Conservation (phyloP, 2,888 invertebrate genomes). For the Melinaea menophilus region DNA sequence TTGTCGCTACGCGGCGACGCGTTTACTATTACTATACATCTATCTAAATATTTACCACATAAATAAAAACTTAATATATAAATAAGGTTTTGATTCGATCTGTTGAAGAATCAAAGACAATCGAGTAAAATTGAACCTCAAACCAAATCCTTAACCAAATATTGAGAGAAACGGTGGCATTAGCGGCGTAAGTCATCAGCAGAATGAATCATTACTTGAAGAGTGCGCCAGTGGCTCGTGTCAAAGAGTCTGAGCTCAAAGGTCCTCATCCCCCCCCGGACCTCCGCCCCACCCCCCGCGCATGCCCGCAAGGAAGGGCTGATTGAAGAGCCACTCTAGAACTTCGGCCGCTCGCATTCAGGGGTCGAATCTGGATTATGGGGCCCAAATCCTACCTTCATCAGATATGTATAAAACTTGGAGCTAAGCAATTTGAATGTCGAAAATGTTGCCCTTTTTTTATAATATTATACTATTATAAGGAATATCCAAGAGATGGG, state of each 20-base stretch:
- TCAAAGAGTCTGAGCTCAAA: slow-evolving; percentile 76
- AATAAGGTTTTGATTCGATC: too few relatives aligned
- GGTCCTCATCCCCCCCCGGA: slow-evolving; percentile 55
- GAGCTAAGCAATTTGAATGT: slow-evolving; percentile 59
- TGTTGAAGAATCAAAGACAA: slow-evolving; percentile 15
- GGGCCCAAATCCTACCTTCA: slow-evolving; percentile 75
- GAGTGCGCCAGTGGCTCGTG: slow-evolving; percentile 76
- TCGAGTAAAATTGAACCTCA: slow-evolving; percentile 26
- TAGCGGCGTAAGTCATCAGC: slow-evolving; percentile 76
- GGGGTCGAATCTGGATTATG: slow-evolving; percentile 75
- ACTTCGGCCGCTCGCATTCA: slow-evolving; percentile 75
- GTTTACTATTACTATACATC: slow-evolving; percentile 23
- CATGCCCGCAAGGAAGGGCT: slow-evolving; percentile 68
- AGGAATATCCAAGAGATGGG: slow-evolving; percentile 37
- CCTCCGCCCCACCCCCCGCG: slow-evolving; percentile 43
- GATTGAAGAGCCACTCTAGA: slow-evolving; percentile 77
- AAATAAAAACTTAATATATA: too few relatives aligned
- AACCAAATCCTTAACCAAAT: slow-evolving; percentile 63
- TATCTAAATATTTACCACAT: too few relatives aligned
- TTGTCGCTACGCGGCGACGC: slow-evolving; percentile 49
- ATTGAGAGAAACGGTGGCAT: slow-evolving; percentile 65
- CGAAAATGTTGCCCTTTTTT: slow-evolving; percentile 61
- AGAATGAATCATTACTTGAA: slow-evolving; percentile 79
- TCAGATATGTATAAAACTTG: slow-evolving; percentile 73
- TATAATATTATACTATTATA: slow-evolving; percentile 58